These are phyloP conservation scores for Halcyon malimbica DNA, from an alignment of 2,113 vertebrate species.

Conservation along the genomic window DNA sequence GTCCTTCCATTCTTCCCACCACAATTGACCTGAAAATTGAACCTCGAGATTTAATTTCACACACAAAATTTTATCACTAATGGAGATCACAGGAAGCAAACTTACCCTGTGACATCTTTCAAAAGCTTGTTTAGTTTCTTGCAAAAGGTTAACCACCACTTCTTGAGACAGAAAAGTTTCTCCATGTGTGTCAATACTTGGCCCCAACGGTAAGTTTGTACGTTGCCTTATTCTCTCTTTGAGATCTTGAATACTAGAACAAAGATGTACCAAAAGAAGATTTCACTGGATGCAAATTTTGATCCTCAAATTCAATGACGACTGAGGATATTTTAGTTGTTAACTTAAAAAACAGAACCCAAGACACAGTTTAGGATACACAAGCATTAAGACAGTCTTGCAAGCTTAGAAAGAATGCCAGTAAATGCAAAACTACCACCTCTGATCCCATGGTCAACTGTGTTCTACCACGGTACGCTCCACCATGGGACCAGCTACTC, in stretches of 20 bases:
- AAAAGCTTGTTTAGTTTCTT: constrained; percentile 97
- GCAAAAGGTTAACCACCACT: constrained; percentile 95
- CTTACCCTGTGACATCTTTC: constrained; percentile 97
- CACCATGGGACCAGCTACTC: not conserved
- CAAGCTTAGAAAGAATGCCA: constrained; percentile 29
- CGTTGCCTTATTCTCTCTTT: constrained; percentile 95
- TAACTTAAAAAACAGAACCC: constrained; percentile 33
- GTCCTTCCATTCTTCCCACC: not conserved
- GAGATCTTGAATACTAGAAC: constrained; percentile 92
- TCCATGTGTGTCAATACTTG: constrained; percentile 96
- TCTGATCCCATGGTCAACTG: not conserved
- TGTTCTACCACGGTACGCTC: not conserved
- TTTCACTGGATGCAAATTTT: not conserved
- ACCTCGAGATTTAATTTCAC: not conserved
- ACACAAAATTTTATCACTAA: not conserved
- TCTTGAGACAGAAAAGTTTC: constrained; percentile 98
- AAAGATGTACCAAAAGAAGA: not conserved
- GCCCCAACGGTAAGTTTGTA: constrained; percentile 92
- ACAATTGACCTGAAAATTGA: not conserved
- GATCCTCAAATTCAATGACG: not conserved
- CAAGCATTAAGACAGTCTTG: constrained; percentile 44
- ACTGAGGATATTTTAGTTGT: not conserved
- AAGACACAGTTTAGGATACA: constrained; percentile 14
- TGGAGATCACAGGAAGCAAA: not conserved
- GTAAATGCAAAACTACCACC: not conserved